Conservation (phyloP, 2,797 vertebrate species). For the Parauchenoglanis ngamensis region DNA sequence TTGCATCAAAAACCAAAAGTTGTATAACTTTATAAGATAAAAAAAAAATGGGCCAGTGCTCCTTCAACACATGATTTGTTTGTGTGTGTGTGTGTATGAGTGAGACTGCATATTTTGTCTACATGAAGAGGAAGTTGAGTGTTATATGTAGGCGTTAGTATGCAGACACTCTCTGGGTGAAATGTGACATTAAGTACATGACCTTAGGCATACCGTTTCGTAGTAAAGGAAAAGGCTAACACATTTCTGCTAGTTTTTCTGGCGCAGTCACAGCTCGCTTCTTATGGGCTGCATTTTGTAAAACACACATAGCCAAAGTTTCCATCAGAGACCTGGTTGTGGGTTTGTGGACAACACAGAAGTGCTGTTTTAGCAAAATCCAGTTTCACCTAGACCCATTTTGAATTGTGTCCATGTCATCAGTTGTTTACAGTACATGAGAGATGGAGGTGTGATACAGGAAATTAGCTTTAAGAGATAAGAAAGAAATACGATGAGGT, state of each 20-base stretch:
- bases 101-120: neutral
- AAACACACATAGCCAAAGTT: neutral
- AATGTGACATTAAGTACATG: slow-evolving; percentile 16
- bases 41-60: neutral
- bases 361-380: neutral
- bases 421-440: neutral
- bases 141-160: neutral
- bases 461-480: neutral
- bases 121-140: slow-evolving; percentile 6
- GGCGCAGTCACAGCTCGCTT: neutral
- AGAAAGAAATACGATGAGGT: neutral
- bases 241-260: neutral
- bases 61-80: neutral
- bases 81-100: neutral
- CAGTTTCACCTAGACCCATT: neutral
- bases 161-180: slow-evolving; percentile 18
- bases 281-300: neutral
- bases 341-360: neutral
- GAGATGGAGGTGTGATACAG: neutral
- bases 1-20: neutral
- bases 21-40: neutral
- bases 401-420: neutral
- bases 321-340: neutral
- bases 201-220: neutral
- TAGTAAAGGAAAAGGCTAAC: no score